These are phyloP conservation scores for Diabrotica virgifera DNA, from an alignment of 1,140 invertebrate genomes.

Conservation along the genomic window DNA sequence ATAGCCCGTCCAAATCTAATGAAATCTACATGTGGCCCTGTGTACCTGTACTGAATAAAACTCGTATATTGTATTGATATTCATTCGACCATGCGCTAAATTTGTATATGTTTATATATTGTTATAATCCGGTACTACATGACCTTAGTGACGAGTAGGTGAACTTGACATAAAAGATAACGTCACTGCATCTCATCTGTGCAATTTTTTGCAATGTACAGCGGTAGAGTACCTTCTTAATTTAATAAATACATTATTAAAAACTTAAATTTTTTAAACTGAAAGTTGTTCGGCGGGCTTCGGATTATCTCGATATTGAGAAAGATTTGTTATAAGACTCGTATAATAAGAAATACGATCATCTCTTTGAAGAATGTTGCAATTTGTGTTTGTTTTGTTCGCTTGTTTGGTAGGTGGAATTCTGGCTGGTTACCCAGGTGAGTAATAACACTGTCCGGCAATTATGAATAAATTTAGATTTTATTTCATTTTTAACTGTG, in stretches of 20 bases:
- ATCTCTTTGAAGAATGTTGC: slow-evolving; percentile 14
- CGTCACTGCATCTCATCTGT: slow-evolving; percentile 13
- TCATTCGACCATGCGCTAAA: slow-evolving; percentile 14
- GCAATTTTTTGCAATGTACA: slow-evolving; percentile 10
- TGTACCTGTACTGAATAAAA: too few relatives aligned
- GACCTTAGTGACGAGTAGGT: slow-evolving; percentile 16
- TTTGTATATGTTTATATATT: slow-evolving; percentile 18
- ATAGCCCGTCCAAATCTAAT: too few relatives aligned
- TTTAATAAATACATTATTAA: too few relatives aligned
- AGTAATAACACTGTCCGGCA: slow-evolving; percentile 1
- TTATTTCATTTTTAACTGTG: background rate
- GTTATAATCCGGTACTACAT: background rate
- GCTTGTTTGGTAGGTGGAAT: background rate
- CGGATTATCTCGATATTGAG: slow-evolving; percentile 3
- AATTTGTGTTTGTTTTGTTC: background rate
- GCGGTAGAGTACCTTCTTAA: too few relatives aligned
- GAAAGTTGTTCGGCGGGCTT: slow-evolving; percentile 9
- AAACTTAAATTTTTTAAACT: background rate
- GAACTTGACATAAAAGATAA: slow-evolving; percentile 18
- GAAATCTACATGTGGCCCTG: too few relatives aligned
- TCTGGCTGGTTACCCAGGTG: slow-evolving; percentile 13
- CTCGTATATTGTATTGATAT: too few relatives aligned
- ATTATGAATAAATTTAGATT: background rate
- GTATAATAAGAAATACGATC: slow-evolving; percentile 7
- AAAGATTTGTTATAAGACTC: slow-evolving; percentile 5